Evolutionary conservation across 2,113 vertebrate genomes (phyloP), one percentile per base, ranked within the genome.

Genomic region (Brachionichthys hirsutus): DNA sequence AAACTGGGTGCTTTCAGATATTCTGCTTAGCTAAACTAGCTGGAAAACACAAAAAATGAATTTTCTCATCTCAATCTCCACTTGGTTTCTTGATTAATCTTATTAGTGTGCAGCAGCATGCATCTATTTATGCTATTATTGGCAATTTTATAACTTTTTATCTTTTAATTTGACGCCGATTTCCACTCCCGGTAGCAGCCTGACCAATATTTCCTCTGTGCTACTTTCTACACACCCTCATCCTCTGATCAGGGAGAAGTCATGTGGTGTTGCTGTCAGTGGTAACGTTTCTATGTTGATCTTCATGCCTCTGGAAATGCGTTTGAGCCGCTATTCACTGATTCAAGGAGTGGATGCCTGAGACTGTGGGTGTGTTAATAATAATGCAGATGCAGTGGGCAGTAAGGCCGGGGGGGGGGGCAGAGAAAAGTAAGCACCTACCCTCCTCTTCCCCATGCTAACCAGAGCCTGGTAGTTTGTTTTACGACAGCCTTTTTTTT

Each of bases 391-490:
- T 59, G 58, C 48, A 57, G 47, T 43, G 24, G 24, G 24, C 24
- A 30, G 24, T 30, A 30, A 30, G 8, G 24, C 24, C n/a, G n/a
- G 12, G 50, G 14, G 75, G 45, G 42, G 18, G 19, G 20, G 66
- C 38, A 15, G 40, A 51, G 53, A 42, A 69, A 65, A 70, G 24
- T 24, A 48, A 53, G 45, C 64, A 57, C 60, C 45, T 44, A 11
- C 63, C 66, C 59, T 47, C 52, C 61, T 56, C 51, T 70, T 57
- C 41, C 78, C 76, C 4, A 16, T 68, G 78, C 62, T 78, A 84
- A 79, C 73, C 81, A 86, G 81, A 80, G 85, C 83, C 58, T 81
- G 53, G 70, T 71, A 73, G 81, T 85, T 88, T 87, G 85, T 90
- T 90, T 85, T 87, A 83, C 69, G 81, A 76, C 78, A 70, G 79